A percentile compares a stretch with the other conserved stretches of the same genome.
Evolutionary conservation across 2,888 invertebrate species (phyloP).

Genomic region (Epinotia ramella): DNA sequence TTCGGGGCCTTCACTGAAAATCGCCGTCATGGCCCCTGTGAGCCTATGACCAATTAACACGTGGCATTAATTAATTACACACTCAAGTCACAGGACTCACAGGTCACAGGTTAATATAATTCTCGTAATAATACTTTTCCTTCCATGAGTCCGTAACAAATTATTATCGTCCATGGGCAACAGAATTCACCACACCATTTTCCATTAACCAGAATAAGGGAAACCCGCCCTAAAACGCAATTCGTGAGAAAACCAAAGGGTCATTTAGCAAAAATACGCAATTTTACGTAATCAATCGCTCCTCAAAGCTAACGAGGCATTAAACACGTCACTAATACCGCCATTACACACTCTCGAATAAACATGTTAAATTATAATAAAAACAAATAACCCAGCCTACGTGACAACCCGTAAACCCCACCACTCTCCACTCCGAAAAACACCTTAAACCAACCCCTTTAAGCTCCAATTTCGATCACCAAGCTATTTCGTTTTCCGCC

Average conservation of each 20-base stretch:
- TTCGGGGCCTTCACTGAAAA: no score
- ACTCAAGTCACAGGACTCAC: no score
- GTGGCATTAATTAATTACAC: no score
- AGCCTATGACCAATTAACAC: no score
- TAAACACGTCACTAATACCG: conserved; percentile 46
- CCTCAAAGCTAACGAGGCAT: conserved; percentile 50
- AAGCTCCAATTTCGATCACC: background rate
- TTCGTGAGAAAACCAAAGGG: conserved; percentile 12
- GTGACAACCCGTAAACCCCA: background rate
- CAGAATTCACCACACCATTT: no score
- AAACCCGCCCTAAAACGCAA: background rate
- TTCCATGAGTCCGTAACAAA: no score
- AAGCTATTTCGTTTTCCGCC: background rate
- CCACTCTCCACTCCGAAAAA: background rate
- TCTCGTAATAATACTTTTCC: no score
- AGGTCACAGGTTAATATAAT: no score
- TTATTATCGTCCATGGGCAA: no score
- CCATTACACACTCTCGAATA: conserved; percentile 59
- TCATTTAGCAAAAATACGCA: conserved; percentile 13
- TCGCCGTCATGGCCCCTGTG: no score
- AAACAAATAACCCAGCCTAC: conserved; percentile 71
- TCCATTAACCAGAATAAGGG: no score
- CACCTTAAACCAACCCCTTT: background rate
- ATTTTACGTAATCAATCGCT: conserved; percentile 32
- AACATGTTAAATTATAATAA: conserved; percentile 79